A percentile compares a stretch with the other conserved stretches of the same genome.
phyloP scores from a whole-genome alignment of 2,113 vertebrate species.

The Cinclus cinclus region DNA sequence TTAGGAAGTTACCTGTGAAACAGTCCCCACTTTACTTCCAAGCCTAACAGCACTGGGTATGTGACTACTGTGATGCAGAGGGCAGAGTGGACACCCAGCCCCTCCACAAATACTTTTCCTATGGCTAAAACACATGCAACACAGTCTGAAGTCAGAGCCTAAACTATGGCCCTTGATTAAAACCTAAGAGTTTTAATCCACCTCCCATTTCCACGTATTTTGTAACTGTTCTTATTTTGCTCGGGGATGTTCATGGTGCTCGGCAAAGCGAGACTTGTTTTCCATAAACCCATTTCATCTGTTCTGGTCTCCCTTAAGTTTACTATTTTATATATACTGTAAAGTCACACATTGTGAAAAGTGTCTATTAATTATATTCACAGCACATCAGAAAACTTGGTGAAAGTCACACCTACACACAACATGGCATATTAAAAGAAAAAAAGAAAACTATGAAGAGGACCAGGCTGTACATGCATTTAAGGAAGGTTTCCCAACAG shows the following conservation, averaged over 20 bases:
- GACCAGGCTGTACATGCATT: not conserved
- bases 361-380: not conserved
- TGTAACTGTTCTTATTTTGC: not conserved
- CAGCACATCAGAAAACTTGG: not conserved
- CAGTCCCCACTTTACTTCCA: not conserved
- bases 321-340: not conserved
- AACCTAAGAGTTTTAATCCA: not conserved
- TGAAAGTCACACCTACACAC: not conserved
- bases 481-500: not conserved
- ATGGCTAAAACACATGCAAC: not conserved
- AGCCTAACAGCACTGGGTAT: not conserved
- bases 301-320: not conserved
- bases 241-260: not conserved
- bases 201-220: not conserved
- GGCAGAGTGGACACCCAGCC: rapidly evolving
- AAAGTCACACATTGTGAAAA: not conserved
- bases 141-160: not conserved
- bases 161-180: not conserved
- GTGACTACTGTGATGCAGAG: rapidly evolving
- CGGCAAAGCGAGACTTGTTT: not conserved
- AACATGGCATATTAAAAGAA: not conserved
- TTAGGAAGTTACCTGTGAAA: not conserved
- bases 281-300: not conserved
- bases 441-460: not conserved
- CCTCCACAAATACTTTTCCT: rapidly evolving